These are phyloP conservation scores for Thymelicus lineola DNA, from an alignment of 2,888 invertebrate species.

Conservation along the genomic window DNA sequence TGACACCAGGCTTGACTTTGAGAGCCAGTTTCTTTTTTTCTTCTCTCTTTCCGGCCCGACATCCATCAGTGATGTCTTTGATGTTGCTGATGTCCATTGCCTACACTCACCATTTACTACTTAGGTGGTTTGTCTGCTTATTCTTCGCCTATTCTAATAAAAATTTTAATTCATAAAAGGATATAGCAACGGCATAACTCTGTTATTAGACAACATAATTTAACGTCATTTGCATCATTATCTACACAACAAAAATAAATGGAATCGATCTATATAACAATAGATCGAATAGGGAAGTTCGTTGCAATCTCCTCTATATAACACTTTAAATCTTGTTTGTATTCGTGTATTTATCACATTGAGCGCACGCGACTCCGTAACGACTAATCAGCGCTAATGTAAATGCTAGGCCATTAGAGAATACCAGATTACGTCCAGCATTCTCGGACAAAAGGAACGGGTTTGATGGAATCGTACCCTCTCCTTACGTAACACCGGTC, in stretches of 20 bases:
- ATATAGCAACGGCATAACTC: no score
- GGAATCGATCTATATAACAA: neutral
- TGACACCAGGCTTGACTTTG: no score
- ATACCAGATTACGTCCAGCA: constrained; percentile 48
- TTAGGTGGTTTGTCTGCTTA: no score
- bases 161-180: no score
- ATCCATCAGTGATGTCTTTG: no score
- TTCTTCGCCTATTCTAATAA: no score
- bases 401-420: constrained; percentile 52
- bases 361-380: constrained; percentile 38
- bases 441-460: constrained; percentile 38
- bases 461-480: constrained; percentile 28
- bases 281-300: constrained; percentile 15
- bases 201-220: no score
- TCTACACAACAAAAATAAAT: constrained; percentile 19
- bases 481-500: constrained; percentile 25
- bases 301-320: constrained; percentile 46
- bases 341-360: constrained; percentile 47
- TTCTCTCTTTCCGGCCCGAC: no score
- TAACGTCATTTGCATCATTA: neutral
- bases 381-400: constrained; percentile 55
- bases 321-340: constrained; percentile 56
- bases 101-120: no score
- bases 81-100: no score
- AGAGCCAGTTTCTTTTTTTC: no score